phyloP scores from a whole-genome alignment of 2,888 invertebrate genomes.

The Lasiommata megera region DNA sequence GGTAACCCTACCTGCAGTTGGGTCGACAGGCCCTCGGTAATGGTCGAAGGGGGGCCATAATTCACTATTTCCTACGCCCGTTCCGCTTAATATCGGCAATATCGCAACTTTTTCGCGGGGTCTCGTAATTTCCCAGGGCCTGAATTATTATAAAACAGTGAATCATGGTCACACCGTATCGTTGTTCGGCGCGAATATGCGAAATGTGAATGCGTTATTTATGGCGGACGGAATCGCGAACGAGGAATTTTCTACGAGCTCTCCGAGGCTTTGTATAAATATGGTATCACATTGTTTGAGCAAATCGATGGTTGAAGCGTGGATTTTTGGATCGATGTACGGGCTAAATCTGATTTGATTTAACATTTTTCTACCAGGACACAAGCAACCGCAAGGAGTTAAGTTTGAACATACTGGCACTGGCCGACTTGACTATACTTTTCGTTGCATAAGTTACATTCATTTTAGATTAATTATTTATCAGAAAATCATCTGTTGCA shows the following conservation, averaged over 20 bases:
- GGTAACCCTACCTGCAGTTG: constrained; percentile 18
- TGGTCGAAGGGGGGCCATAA: constrained; percentile 50
- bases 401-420: too few relatives aligned
- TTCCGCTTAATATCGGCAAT: constrained; percentile 63
- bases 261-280: background rate
- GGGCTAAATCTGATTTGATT: background rate
- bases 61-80: constrained; percentile 52
- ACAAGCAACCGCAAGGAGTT: too few relatives aligned
- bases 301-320: background rate
- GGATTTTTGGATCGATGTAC: background rate
- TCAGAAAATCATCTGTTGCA: too few relatives aligned
- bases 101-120: constrained; percentile 56
- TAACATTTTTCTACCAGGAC: too few relatives aligned
- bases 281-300: background rate
- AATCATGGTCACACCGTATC: constrained; percentile 55
- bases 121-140: constrained; percentile 51
- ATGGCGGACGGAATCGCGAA: background rate
- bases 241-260: background rate
- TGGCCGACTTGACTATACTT: too few relatives aligned
- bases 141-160: constrained; percentile 66
- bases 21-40: constrained; percentile 38
- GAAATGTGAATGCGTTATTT: constrained; percentile 32
- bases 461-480: too few relatives aligned
- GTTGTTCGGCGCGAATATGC: constrained; percentile 43
- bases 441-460: too few relatives aligned